Evolutionary conservation across 2,888 invertebrate genomes (phyloP).

Genomic region (Sussaba pulchella): DNA sequence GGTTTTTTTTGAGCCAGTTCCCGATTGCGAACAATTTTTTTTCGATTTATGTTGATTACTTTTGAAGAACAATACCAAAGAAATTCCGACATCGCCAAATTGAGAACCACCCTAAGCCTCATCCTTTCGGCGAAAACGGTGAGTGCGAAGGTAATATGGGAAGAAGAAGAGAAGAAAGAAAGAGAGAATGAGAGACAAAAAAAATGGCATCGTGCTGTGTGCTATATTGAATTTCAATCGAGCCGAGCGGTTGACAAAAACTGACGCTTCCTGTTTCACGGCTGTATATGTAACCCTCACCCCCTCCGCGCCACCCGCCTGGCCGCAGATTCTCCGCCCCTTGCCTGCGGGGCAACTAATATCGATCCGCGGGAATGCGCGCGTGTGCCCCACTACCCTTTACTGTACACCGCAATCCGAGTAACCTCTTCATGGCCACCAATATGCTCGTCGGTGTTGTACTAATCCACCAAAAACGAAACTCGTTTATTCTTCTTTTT

Average conservation of each 20-base stretch:
- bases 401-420: slow-evolving; percentile 23
- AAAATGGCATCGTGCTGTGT: neutral
- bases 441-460: neutral
- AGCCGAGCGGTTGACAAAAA: slow-evolving; percentile 18
- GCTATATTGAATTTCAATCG: slow-evolving; percentile 59
- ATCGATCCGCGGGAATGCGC: slow-evolving; percentile 22
- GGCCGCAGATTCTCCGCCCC: too few species aligned
- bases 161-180: neutral
- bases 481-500: too few species aligned
- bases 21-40: too few species aligned
- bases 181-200: neutral
- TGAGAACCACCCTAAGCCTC: too few species aligned
- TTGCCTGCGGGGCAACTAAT: neutral
- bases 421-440: neutral
- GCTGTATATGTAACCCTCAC: neutral
- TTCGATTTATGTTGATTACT: too few species aligned
- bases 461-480: too few species aligned
- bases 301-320: neutral
- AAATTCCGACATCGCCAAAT: too few species aligned
- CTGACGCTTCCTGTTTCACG: slow-evolving; percentile 14
- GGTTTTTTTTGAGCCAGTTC: too few species aligned
- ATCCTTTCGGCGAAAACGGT: neutral
- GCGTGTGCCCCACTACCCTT: slow-evolving; percentile 31
- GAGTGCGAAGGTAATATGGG: too few species aligned
- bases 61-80: too few species aligned